Evolutionary conservation across 2,888 invertebrate species (phyloP).

Genomic region (Perdita meconis): DNA sequence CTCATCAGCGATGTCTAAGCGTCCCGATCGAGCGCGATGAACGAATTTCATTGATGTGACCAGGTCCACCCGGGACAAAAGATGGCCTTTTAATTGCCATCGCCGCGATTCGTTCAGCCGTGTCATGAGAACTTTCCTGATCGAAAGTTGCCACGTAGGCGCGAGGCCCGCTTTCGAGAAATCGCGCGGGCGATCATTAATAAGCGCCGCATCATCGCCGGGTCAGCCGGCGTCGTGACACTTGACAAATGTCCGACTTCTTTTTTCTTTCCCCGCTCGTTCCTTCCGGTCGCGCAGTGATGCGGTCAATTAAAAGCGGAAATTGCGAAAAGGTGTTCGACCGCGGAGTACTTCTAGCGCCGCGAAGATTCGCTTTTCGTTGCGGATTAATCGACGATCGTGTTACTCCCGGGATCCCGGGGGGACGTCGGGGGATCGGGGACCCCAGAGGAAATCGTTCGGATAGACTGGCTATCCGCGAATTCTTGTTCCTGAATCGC

Average conservation of each 20-base stretch:
- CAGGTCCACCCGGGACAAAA: slow-evolving; percentile 6
- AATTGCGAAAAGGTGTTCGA: slow-evolving; percentile 13
- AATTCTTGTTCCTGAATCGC: slow-evolving; percentile 61
- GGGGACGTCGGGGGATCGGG: too few relatives aligned
- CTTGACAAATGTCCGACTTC: slow-evolving; percentile 61
- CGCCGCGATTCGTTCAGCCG: slow-evolving; percentile 40
- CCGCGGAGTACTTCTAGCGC: background rate
- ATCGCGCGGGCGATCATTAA: slow-evolving; percentile 66
- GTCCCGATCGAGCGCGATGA: background rate
- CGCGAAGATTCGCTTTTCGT: slow-evolving; percentile 11
- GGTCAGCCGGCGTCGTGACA: slow-evolving; percentile 50
- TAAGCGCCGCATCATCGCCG: slow-evolving; percentile 62
- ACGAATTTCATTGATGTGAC: background rate
- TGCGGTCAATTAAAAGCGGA: slow-evolving; percentile 41
- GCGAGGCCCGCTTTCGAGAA: slow-evolving; percentile 59
- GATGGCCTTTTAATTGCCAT: slow-evolving; percentile 46
- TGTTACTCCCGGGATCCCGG: slow-evolving; percentile 25
- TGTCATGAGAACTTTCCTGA: slow-evolving; percentile 67
- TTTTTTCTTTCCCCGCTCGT: background rate
- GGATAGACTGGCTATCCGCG: slow-evolving; percentile 39
- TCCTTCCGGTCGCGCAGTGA: slow-evolving; percentile 18
- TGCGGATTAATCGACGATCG: slow-evolving; percentile 32
- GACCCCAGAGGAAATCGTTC: slow-evolving; percentile 37
- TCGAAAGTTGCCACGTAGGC: slow-evolving; percentile 63
- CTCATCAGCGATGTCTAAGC: background rate